Evolutionary conservation across 37 sponge, comb jelly and placozoan species (phyloP).

Genomic region (Bolinopsis microptera): DNA sequence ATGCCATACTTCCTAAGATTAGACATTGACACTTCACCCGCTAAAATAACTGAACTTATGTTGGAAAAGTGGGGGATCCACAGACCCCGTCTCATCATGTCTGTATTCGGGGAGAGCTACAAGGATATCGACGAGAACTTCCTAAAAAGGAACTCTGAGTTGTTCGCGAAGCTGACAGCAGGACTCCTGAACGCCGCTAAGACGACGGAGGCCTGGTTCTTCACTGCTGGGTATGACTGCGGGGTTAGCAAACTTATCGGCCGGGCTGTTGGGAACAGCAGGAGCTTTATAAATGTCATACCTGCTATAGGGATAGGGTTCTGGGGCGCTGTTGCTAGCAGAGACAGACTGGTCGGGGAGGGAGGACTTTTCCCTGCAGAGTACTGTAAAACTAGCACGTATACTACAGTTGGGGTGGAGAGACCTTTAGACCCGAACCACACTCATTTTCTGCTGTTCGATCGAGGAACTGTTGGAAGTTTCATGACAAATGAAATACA

Average conservation of each 20-base stretch:
- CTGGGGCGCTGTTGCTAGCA: neutral
- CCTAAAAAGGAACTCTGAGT: neutral
- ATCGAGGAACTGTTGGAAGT: neutral
- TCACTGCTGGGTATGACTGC: neutral
- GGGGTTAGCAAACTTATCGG: neutral
- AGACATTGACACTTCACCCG: neutral
- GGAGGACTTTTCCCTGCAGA: neutral
- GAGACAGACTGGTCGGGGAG: neutral
- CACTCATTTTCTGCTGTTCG: constrained; percentile 6
- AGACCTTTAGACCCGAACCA: neutral
- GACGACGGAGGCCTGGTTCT: neutral
- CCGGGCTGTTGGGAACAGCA: neutral
- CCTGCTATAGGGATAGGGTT: neutral
- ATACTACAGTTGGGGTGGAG: neutral
- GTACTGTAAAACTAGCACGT: neutral
- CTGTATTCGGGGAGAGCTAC: neutral
- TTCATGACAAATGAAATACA: neutral
- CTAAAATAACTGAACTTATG: neutral
- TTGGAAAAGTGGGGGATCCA: neutral
- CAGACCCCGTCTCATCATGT: neutral
- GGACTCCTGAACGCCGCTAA: neutral
- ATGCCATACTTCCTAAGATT: neutral
- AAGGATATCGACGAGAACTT: neutral
- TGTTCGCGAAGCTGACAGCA: neutral
- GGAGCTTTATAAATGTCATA: neutral